Percentiles rank a stretch among this genome's conserved stretches.
Conservation (phyloP, 2,888 invertebrate genomes). For the Macropis europaea region DNA sequence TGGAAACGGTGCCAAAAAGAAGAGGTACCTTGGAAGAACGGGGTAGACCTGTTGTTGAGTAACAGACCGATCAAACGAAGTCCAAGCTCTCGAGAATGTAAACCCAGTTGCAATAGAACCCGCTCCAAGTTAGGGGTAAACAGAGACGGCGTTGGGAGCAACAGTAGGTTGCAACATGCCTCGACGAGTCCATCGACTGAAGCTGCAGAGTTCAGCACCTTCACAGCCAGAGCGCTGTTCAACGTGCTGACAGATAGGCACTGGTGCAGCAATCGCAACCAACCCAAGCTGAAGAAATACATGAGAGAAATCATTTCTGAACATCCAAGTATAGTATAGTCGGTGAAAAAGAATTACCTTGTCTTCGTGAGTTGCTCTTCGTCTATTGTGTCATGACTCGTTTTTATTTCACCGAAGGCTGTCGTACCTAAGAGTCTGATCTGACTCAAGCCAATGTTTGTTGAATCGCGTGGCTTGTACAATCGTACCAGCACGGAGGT, state of each 20-base stretch:
- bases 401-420: conserved; percentile 85
- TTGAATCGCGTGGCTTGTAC: conserved; percentile 93
- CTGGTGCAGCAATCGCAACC: conserved; percentile 91
- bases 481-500: conserved; percentile 89
- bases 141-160: conserved; percentile 85
- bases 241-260: conserved; percentile 83
- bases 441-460: conserved; percentile 93
- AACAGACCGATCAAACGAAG: conserved; percentile 82
- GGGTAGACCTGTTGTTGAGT: conserved; percentile 81
- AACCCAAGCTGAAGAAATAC: conserved; percentile 84
- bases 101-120: conserved; percentile 86
- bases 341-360: conserved; percentile 70
- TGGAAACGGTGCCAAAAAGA: conserved; percentile 1
- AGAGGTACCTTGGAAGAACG: conserved; percentile 71
- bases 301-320: conserved; percentile 14
- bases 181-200: conserved; percentile 85
- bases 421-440: conserved; percentile 92
- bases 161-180: conserved; percentile 86
- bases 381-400: conserved; percentile 79
- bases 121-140: conserved; percentile 85
- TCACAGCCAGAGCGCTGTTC: conserved; percentile 75
- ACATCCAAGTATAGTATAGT: neutral
- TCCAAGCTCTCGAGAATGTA: conserved; percentile 84
- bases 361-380: conserved; percentile 82
- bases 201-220: conserved; percentile 84